Conservation (phyloP, 1,140 invertebrate genomes). For the Lepidostoma basale region DNA sequence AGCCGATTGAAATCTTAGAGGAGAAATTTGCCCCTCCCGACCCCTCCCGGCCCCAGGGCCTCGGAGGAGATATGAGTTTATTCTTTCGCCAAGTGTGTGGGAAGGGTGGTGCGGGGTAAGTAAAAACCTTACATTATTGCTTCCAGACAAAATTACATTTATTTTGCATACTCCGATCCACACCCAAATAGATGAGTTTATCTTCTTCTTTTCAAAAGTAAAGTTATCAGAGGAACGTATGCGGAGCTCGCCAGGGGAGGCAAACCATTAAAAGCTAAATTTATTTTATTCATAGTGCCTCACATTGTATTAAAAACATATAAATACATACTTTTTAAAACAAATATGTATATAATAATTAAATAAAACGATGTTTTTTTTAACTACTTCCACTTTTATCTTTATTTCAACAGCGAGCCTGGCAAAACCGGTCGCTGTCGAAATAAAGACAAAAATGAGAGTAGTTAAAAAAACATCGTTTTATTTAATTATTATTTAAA, state of each 20-base stretch:
- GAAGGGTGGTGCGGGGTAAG: conserved; percentile 32
- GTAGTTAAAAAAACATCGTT: too few relatives aligned
- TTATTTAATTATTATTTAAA: too few relatives aligned
- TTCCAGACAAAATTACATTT: conserved; percentile 47
- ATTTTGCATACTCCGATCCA: conserved; percentile 46
- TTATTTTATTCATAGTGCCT: neutral
- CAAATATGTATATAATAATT: too few relatives aligned
- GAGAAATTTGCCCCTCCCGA: neutral
- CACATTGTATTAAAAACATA: too few relatives aligned
- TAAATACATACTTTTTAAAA: too few relatives aligned
- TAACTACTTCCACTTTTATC: too few relatives aligned
- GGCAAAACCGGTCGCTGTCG: too few relatives aligned
- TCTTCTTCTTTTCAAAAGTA: conserved; percentile 44
- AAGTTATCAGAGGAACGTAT: conserved; percentile 40
- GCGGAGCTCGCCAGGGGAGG: neutral
- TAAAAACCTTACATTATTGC: conserved; percentile 47
- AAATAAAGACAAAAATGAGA: too few relatives aligned
- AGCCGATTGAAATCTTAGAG: conserved; percentile 34
- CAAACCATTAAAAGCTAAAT: conserved; percentile 5
- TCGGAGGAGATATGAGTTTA: conserved; percentile 43
- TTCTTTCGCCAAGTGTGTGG: conserved; percentile 43
- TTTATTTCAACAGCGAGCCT: too few relatives aligned
- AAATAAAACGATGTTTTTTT: too few relatives aligned
- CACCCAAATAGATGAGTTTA: conserved; percentile 45
- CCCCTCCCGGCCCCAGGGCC: conserved; percentile 15